Evolutionary conservation across 2,797 vertebrate genomes (phyloP), one percentile per base, ranked within the genome.

Genomic region (Mus caroli): DNA sequence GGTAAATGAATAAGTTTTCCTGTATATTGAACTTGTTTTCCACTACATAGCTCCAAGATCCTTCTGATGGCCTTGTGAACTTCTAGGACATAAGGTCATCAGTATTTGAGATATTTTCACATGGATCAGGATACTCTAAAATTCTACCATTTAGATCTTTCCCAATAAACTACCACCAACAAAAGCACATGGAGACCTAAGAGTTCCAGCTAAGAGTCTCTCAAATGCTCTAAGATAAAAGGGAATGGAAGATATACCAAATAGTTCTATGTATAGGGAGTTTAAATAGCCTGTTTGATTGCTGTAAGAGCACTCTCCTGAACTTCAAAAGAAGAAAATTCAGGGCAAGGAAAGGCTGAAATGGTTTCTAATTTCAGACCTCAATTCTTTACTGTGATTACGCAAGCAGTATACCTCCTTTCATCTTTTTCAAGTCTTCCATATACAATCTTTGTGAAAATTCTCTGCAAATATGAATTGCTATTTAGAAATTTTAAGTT

Each of bases 251-350:
- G 71, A 88, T 82, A 67, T 67, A 88, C 37, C 1, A 7, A 94
- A 85, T 84, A 28, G 24, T 52, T 87, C 64, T 88, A 78, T 93
- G 64, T 87, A 62, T 82, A 96, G 71, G 40, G 54, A 90, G 12
- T 80, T 77, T 89, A 75, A 31, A 69, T 43, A 54, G 7, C 46
- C 40, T 77, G 40, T 67, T 52, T 56, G 80, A 67, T 58, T 91
- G 43, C 71, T 79, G 14, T 93, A 88, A 91, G 91, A 95, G 5
- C n/a, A 40, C 26, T 86, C 64, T 95, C 17, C 37, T 28, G 31
- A 82, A 19, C 69, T 86, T 95, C 77, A 96, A 82, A 96, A 83
- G 73, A 79, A 82, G 43, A 92, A 93, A 93, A 82, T 71, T 92
- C 54, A 75, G 78, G 9, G 8, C 10, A 84, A 69, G 40, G 43